phyloP scores from a whole-genome alignment of 2,113 vertebrate genomes.

The Planiliza haematocheilus region DNA sequence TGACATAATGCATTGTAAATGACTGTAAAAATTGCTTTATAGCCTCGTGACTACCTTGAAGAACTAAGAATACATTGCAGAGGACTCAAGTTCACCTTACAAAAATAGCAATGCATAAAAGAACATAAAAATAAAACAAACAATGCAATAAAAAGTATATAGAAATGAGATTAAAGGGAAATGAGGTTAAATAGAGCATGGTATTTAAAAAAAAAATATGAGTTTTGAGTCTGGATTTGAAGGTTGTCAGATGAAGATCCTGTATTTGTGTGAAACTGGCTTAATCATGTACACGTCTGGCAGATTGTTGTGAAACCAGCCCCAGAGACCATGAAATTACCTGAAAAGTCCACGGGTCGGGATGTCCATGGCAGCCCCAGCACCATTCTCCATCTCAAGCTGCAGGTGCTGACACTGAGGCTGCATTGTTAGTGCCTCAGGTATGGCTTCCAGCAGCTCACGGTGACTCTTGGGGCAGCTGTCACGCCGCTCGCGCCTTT shows the following conservation, averaged over 20 bases:
- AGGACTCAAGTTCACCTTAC: too few species aligned
- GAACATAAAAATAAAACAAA: too few species aligned
- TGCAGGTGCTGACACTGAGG: constrained; percentile 69
- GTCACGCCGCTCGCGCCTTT: constrained; percentile 79
- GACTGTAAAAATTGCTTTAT: too few species aligned
- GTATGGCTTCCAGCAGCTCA: constrained; percentile 85
- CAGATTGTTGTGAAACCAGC: constrained; percentile 2
- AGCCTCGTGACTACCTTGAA: not conserved
- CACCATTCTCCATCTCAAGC: constrained; percentile 53
- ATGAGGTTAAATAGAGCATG: too few species aligned
- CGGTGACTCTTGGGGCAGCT: constrained; percentile 83
- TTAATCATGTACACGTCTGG: not conserved
- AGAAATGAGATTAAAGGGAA: too few species aligned
- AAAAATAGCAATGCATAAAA: too few species aligned
- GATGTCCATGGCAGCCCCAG: constrained; percentile 43
- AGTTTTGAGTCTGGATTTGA: too few species aligned
- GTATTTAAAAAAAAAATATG: too few species aligned
- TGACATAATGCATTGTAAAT: too few species aligned
- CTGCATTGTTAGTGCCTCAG: constrained; percentile 79
- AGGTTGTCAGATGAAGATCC: too few species aligned
- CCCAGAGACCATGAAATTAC: constrained; percentile 16
- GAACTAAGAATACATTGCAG: too few species aligned
- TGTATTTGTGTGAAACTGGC: not conserved
- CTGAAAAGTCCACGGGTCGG: constrained; percentile 73
- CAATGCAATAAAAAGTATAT: too few species aligned